These are phyloP conservation scores for Eupsittula cactorum DNA, from an alignment of 2,113 vertebrate species.

Conservation along the genomic window DNA sequence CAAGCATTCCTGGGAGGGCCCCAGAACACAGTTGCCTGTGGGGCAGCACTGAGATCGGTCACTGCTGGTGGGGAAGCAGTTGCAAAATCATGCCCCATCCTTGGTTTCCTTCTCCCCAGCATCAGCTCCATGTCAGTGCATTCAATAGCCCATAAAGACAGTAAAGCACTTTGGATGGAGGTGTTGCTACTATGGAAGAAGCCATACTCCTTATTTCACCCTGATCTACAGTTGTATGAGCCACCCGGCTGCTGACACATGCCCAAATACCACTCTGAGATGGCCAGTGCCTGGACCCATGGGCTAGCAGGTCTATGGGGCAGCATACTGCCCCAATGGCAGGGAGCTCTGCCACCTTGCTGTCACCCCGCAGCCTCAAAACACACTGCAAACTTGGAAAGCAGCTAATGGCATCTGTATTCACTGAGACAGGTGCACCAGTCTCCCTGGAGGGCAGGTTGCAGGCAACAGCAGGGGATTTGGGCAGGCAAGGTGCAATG, in stretches of 20 bases:
- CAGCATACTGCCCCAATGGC: rapidly evolving
- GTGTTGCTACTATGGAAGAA: background rate
- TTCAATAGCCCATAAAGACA: background rate
- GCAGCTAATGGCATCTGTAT: background rate
- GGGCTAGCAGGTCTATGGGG: background rate
- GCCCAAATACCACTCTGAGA: background rate
- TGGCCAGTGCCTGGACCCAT: background rate
- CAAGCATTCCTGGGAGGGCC: background rate
- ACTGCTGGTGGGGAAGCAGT: background rate
- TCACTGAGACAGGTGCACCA: background rate
- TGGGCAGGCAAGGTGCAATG: background rate
- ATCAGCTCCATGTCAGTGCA: background rate
- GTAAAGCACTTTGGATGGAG: background rate
- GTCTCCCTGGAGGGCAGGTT: background rate
- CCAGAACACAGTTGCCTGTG: rapidly evolving
- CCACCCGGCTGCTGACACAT: rapidly evolving
- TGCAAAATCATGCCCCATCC: background rate
- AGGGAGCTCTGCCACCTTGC: rapidly evolving
- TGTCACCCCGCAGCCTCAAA: background rate
- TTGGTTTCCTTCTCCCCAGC: background rate
- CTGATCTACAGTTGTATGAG: background rate
- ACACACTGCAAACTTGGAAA: background rate
- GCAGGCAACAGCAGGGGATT: background rate
- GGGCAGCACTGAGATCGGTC: rapidly evolving
- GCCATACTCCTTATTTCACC: background rate